phyloP scores from a whole-genome alignment of 2,113 vertebrate genomes.

The Pelecanoides urinatrix region DNA sequence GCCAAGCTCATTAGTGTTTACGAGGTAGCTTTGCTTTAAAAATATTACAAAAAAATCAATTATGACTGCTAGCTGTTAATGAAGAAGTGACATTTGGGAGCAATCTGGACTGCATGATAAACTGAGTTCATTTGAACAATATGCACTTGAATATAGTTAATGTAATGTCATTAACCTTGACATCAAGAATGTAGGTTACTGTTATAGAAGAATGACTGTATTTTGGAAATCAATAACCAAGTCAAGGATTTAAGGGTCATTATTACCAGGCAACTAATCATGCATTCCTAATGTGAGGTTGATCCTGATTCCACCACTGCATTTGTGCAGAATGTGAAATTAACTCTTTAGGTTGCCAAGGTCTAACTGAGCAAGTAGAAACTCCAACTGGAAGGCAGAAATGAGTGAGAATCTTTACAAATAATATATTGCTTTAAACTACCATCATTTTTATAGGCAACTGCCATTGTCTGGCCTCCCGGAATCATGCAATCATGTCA shows the following conservation, averaged over 20 bases:
- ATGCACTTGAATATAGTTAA: neutral
- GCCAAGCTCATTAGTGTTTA: neutral
- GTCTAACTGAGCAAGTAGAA: neutral
- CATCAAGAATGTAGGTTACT: neutral
- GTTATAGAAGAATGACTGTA: neutral
- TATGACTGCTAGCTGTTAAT: neutral
- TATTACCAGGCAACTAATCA: slow-evolving; percentile 15
- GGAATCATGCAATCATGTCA: neutral
- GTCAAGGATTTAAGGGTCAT: neutral
- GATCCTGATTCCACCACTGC: neutral
- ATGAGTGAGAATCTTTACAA: neutral
- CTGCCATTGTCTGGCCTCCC: neutral
- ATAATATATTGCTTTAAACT: neutral
- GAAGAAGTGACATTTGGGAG: neutral
- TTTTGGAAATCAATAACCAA: slow-evolving; percentile 24
- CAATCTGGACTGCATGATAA: slow-evolving; percentile 17
- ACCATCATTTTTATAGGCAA: neutral
- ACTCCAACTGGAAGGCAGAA: neutral
- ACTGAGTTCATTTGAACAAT: neutral
- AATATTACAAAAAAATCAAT: neutral
- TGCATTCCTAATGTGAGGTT: neutral
- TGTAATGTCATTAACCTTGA: slow-evolving; percentile 50
- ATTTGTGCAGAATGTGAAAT: neutral
- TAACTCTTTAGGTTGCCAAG: neutral
- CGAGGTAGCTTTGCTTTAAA: neutral